Conservation (phyloP, 2,797 vertebrate genomes). For the Takifugu rubripes region DNA sequence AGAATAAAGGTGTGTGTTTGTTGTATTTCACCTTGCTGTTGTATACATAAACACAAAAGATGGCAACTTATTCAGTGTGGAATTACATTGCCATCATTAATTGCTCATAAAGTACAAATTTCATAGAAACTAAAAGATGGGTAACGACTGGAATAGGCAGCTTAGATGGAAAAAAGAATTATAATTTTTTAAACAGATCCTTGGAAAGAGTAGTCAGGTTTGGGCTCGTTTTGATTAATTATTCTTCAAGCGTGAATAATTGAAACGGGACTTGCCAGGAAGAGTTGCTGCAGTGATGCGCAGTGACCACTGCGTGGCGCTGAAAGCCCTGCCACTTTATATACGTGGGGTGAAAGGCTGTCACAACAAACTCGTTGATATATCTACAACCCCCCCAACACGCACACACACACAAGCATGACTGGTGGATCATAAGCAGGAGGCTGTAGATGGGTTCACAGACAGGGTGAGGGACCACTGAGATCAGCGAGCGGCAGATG, state of each 20-base stretch:
- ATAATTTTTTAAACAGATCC: no score
- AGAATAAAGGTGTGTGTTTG: no score
- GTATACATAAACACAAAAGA: no score
- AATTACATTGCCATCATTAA: no score
- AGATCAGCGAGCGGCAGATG: constrained; percentile 36
- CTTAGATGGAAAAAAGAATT: no score
- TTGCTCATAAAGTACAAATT: no score
- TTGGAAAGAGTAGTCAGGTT: no score
- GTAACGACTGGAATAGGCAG: no score
- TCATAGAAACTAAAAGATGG: no score
- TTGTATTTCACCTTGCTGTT: no score
- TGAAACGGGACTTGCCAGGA: constrained; percentile 18
- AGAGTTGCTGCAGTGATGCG: constrained; percentile 31
- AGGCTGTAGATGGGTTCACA: constrained; percentile 38
- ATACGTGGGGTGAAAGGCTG: constrained; percentile 10
- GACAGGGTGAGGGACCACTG: constrained; percentile 18
- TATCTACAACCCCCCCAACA: constrained; percentile 6
- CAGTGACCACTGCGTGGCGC: constrained; percentile 54
- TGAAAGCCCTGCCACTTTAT: constrained; percentile 37
- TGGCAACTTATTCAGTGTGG: no score
- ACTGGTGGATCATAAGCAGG: constrained; percentile 34
- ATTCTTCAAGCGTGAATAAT: constrained; percentile 38
- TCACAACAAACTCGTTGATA: constrained; percentile 21
- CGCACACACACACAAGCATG: constrained; percentile 16
- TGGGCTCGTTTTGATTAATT: constrained; percentile 2